Evolutionary conservation across 2,113 vertebrate species (phyloP).

Genomic region (Mystacornis crossleyi): DNA sequence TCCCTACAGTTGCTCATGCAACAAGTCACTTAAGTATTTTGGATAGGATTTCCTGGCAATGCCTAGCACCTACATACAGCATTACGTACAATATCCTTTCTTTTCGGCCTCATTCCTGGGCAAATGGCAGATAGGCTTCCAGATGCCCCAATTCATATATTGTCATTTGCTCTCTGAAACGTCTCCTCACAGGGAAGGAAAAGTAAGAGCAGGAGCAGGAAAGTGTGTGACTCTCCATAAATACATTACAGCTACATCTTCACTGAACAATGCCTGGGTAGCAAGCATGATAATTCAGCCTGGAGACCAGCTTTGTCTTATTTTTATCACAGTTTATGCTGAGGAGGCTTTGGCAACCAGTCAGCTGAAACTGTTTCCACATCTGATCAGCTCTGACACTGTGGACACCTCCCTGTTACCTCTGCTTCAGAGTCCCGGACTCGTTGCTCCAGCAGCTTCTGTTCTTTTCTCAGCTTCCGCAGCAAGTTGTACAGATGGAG

Average conservation of each 20-base stretch:
- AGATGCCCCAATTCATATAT: background rate
- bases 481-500: conserved; percentile 73
- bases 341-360: background rate
- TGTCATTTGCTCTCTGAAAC: background rate
- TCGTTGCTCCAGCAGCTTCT: conserved; percentile 59
- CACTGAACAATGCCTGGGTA: background rate
- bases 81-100: background rate
- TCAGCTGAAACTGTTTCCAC: background rate
- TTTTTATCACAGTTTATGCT: background rate
- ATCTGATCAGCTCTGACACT: background rate
- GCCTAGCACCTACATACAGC: background rate
- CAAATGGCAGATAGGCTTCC: background rate
- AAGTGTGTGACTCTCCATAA: background rate
- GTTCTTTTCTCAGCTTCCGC: conserved; percentile 67
- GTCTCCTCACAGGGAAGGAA: background rate
- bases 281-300: background rate
- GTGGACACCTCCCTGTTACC: conserved; percentile 61
- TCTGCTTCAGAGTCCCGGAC: conserved; percentile 78
- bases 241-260: background rate
- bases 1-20: background rate
- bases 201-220: background rate
- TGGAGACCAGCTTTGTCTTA: background rate
- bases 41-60: background rate
- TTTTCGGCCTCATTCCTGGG: background rate
- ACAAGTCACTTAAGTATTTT: background rate